Conservation (phyloP, 64 coral and sea anemone genomes). For the Anthopleura sola region DNA sequence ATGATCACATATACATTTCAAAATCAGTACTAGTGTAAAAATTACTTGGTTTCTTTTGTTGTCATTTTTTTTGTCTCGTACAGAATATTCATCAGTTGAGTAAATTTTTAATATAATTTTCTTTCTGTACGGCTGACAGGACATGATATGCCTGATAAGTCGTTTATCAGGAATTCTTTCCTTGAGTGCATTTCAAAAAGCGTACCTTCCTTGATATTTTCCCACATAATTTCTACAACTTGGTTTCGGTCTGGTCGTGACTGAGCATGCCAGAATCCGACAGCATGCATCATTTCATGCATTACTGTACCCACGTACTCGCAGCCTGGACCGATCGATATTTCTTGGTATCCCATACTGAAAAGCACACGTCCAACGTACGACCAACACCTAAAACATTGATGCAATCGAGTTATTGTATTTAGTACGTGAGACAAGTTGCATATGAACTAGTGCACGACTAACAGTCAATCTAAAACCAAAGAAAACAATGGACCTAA, state of each 20-base stretch:
- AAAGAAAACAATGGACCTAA: no score
- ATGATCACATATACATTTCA: no score
- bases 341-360: neutral
- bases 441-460: neutral
- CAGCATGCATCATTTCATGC: slow-evolving; percentile 56
- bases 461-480: no score
- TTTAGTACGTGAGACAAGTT: neutral
- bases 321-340: neutral
- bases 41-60: no score
- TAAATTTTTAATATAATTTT: no score
- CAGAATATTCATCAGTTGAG: no score
- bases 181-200: neutral
- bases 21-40: no score
- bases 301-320: slow-evolving; percentile 17
- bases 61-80: no score
- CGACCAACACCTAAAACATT: neutral
- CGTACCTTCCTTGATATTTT: slow-evolving; percentile 47
- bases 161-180: no score
- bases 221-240: slow-evolving; percentile 49
- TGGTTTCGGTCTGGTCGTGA: slow-evolving; percentile 65
- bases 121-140: neutral
- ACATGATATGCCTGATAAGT: neutral
- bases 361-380: neutral
- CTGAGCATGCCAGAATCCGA: slow-evolving; percentile 54
- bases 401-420: neutral